Evolutionary conservation across 2,888 invertebrate genomes (phyloP).

Genomic region (Standfussiana lucernea): DNA sequence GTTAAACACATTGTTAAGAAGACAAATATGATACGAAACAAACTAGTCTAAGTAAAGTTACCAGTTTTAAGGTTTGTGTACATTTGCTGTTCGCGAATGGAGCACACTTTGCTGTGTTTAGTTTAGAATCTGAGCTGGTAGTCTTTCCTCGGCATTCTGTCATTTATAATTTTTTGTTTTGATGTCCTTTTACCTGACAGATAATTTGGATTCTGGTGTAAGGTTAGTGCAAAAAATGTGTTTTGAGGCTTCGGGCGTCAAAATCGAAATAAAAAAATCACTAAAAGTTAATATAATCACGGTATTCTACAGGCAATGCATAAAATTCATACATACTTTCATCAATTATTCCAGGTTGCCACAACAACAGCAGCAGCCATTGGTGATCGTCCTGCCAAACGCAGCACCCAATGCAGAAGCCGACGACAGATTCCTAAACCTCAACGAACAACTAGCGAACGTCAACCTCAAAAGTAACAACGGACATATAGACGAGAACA

Average conservation of each 20-base stretch:
- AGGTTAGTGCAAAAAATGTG: not conserved
- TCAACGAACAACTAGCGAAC: constrained; percentile 58
- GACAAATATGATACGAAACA: constrained; percentile 17
- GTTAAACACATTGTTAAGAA: constrained; percentile 9
- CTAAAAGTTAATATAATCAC: not conserved
- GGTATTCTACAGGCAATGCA: not conserved
- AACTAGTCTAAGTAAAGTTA: constrained; percentile 10
- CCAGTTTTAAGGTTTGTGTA: constrained; percentile 22
- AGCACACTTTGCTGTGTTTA: not conserved
- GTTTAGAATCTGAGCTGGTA: not conserved
- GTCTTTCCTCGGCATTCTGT: not conserved
- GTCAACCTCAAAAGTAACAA: constrained; percentile 62
- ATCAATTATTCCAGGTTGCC: constrained; percentile 73
- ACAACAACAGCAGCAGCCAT: constrained; percentile 72
- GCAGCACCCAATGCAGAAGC: constrained; percentile 50
- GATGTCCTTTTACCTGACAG: too few relatives aligned
- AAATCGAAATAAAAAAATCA: not conserved
- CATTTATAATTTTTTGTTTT: not conserved
- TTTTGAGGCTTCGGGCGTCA: not conserved
- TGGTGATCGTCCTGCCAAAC: constrained; percentile 78
- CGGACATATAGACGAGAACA: constrained; percentile 72
- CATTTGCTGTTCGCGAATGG: constrained; percentile 10
- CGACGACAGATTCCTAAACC: constrained; percentile 49
- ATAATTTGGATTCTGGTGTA: not conserved
- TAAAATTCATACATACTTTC: not conserved